Conservation (phyloP, 2,797 vertebrate genomes). For the Gorsachius magnificus region DNA sequence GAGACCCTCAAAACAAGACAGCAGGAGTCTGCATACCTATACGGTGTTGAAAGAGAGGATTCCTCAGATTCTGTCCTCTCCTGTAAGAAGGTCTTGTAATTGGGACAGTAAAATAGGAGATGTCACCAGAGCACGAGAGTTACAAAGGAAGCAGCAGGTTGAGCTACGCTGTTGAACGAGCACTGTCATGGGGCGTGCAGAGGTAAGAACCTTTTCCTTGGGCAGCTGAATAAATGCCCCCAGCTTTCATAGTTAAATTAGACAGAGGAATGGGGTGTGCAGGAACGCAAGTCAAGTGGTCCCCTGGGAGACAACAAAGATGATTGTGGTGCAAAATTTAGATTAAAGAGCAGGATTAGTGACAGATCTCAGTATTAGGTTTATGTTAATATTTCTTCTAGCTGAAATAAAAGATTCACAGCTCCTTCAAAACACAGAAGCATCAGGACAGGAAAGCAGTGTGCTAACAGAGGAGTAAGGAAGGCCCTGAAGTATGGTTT, state of each 20-base stretch:
- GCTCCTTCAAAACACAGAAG: background rate
- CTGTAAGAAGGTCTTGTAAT: background rate
- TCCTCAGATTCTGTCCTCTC: background rate
- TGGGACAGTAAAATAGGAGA: background rate
- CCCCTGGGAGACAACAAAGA: background rate
- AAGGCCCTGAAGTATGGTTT: background rate
- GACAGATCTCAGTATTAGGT: background rate
- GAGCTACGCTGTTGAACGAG: background rate
- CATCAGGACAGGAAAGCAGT: background rate
- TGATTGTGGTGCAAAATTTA: background rate
- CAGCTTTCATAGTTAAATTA: background rate
- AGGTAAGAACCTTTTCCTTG: background rate
- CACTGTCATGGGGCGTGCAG: no score
- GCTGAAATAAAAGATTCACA: background rate
- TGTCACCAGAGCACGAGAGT: background rate
- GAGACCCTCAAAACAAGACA: background rate
- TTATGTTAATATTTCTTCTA: background rate
- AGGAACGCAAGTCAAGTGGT: background rate
- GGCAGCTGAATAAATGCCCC: background rate
- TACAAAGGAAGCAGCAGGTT: background rate
- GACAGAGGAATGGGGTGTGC: fast-evolving
- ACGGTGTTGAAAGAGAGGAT: background rate
- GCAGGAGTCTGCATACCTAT: background rate
- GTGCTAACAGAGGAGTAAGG: background rate
- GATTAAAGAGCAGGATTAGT: background rate